Conservation (phyloP, 2,888 invertebrate genomes). For the Drosophila paranaensis region DNA sequence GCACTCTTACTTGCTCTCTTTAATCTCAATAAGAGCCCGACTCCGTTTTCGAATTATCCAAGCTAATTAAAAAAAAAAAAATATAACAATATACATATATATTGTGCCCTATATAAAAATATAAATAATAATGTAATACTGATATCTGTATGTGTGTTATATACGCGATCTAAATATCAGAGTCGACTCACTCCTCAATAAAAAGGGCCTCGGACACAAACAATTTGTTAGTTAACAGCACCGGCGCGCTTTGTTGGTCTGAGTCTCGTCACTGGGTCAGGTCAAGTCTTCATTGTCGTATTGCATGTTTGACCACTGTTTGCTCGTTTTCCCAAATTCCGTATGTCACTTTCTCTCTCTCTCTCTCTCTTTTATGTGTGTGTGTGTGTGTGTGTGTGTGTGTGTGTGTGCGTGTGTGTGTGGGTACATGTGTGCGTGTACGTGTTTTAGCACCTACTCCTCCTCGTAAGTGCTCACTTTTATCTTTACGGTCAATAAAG, state of each 20-base stretch:
- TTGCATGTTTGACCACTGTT: constrained; percentile 67
- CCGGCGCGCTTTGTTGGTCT: not conserved
- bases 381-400: not conserved
- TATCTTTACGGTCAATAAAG: constrained; percentile 75
- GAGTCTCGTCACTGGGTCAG: constrained; percentile 39
- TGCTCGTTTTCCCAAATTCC: constrained; percentile 34
- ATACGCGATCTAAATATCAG: not conserved
- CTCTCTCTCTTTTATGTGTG: not conserved
- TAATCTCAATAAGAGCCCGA: too few species aligned
- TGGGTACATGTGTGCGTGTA: constrained; percentile 13
- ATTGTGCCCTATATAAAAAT: too few species aligned
- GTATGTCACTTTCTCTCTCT: constrained; percentile 11
- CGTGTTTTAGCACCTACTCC: constrained; percentile 71
- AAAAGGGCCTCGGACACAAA: constrained; percentile 20
- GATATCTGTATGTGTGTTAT: too few species aligned
- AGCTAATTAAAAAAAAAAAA: too few species aligned
- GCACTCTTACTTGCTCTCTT: too few species aligned
- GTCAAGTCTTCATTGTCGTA: constrained; percentile 33
- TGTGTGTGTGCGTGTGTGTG: constrained; percentile 31
- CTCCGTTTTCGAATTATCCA: too few species aligned
- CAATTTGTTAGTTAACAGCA: constrained; percentile 46
- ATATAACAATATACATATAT: too few species aligned
- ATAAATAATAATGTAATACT: too few species aligned
- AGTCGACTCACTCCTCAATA: constrained; percentile 9
- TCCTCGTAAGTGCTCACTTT: constrained; percentile 56